Evolutionary conservation across 2,888 invertebrate species (phyloP).

Genomic region (Megastigmus dorsalis): DNA sequence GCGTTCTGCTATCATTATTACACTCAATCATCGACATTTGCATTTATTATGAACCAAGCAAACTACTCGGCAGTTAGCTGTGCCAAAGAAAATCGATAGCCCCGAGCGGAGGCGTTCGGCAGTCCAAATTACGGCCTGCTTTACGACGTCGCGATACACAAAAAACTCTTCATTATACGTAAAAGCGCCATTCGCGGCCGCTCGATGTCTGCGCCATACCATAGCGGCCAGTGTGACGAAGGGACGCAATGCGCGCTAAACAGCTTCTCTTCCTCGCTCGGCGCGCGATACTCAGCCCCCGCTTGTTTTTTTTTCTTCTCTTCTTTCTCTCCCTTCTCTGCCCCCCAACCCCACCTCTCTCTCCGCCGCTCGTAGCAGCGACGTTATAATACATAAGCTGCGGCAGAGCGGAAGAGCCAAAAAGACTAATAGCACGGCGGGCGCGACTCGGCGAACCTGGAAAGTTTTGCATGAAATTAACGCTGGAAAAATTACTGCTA

Average conservation of each 20-base stretch:
- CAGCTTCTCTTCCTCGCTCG: constrained; percentile 13
- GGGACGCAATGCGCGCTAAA: constrained; percentile 17
- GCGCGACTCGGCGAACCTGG: constrained; percentile 49
- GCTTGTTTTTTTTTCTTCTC: neutral
- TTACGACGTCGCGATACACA: neutral
- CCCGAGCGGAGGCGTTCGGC: neutral
- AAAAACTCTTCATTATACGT: constrained; percentile 60
- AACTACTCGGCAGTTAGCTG: no score
- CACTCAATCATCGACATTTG: no score
- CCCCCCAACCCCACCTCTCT: neutral
- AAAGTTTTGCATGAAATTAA: constrained; percentile 67
- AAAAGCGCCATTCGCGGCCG: constrained; percentile 51
- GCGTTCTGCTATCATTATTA: no score
- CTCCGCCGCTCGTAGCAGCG: neutral
- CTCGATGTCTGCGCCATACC: neutral
- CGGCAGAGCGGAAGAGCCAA: constrained; percentile 34
- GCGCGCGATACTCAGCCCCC: no score
- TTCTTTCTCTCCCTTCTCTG: neutral
- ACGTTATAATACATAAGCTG: constrained; percentile 30
- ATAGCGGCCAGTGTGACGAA: no score
- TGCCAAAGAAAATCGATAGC: neutral
- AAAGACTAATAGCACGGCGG: constrained; percentile 53
- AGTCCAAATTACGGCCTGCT: neutral
- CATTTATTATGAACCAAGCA: no score
- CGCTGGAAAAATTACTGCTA: constrained; percentile 66